phyloP scores from a whole-genome alignment of 1,140 invertebrate genomes.

The Leptinotarsa defecta region DNA sequence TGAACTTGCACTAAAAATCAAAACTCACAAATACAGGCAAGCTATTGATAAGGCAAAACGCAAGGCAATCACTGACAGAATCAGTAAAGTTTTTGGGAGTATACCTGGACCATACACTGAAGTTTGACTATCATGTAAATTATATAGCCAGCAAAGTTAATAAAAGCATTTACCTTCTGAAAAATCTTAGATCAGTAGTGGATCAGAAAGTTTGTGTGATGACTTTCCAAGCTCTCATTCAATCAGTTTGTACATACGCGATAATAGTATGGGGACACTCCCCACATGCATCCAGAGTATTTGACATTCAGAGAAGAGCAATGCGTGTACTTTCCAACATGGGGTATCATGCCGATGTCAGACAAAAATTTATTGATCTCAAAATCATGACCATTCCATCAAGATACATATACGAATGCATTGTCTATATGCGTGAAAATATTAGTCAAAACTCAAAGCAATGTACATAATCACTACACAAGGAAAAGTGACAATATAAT shows the following conservation, averaged over 20 bases:
- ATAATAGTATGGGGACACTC: no score
- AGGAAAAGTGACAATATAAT: no score
- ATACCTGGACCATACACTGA: neutral
- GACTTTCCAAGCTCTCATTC: constrained; percentile 5
- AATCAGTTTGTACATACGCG: neutral
- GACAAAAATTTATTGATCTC: constrained; percentile 14
- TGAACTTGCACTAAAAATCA: neutral
- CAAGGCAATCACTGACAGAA: neutral
- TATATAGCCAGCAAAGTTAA: neutral
- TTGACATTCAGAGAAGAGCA: no score
- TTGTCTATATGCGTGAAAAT: no score
- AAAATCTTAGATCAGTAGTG: no score
- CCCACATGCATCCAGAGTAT: no score
- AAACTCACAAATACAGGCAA: constrained; percentile 5
- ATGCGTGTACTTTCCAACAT: neutral
- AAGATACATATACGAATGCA: neutral
- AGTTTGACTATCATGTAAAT: constrained; percentile 10
- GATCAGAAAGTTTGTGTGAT: neutral
- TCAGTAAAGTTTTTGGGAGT: constrained; percentile 10
- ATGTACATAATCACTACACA: no score
- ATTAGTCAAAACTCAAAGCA: no score
- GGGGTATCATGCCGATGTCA: constrained; percentile 13
- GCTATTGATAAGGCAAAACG: neutral
- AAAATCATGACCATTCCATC: constrained; percentile 12
- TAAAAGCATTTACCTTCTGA: no score